Evolutionary conservation across 2,113 vertebrate species (phyloP).

Genomic region (Rhagologus leucostigma): DNA sequence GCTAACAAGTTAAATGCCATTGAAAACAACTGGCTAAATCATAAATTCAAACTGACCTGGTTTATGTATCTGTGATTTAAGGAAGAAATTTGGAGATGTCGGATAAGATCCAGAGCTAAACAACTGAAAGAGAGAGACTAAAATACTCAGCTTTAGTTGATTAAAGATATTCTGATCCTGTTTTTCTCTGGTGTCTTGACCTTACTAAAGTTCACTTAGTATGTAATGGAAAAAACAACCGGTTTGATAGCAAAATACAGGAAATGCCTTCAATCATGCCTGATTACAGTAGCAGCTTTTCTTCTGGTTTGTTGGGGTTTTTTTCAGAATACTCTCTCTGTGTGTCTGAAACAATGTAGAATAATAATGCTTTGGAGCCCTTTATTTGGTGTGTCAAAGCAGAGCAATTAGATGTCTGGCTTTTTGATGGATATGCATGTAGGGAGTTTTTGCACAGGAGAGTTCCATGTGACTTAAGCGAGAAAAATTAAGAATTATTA

Average conservation of each 20-base stretch:
- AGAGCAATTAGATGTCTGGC: constrained; percentile 33
- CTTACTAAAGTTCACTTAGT: constrained; percentile 73
- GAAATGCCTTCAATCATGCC: constrained; percentile 86
- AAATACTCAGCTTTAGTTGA: constrained; percentile 61
- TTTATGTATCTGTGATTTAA: neutral
- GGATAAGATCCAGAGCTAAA: constrained; percentile 29
- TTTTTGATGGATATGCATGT: neutral
- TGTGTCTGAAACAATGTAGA: constrained; percentile 49
- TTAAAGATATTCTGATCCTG: constrained; percentile 68
- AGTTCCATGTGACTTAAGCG: neutral
- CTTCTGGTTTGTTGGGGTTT: constrained; percentile 50
- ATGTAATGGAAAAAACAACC: constrained; percentile 89
- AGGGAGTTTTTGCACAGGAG: neutral
- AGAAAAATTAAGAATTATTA: neutral
- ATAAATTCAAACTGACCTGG: neutral
- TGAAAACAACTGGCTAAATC: neutral
- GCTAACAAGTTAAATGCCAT: neutral
- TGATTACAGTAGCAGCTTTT: constrained; percentile 81
- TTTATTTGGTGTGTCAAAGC: constrained; percentile 21
- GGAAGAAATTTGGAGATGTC: neutral
- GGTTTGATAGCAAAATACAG: constrained; percentile 83
- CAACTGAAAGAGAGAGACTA: constrained; percentile 42
- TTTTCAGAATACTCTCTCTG: constrained; percentile 32
- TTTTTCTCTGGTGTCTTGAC: constrained; percentile 73
- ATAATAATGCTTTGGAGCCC: constrained; percentile 7